Conservation (phyloP, 2,113 vertebrate species). For the Petromus typicus region DNA sequence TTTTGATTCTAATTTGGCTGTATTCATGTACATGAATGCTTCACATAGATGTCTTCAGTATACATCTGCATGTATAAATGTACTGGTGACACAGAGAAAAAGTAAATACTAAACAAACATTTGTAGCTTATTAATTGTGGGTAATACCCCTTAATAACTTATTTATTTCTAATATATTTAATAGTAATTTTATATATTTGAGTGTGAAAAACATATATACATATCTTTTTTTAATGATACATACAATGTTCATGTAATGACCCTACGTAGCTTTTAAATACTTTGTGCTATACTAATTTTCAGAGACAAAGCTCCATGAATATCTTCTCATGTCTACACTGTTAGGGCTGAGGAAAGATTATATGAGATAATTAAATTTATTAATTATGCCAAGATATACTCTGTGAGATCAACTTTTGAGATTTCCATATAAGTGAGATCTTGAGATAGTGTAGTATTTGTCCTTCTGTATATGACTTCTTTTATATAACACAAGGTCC, state of each 20-base stretch:
- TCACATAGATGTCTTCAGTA: background rate
- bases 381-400: background rate
- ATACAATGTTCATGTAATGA: background rate
- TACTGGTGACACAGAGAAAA: background rate
- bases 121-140: background rate
- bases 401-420: background rate
- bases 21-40: background rate
- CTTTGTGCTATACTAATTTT: fast-evolving
- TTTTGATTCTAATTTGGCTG: background rate
- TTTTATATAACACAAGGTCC: background rate
- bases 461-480: background rate
- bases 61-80: background rate
- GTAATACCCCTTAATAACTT: background rate
- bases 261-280: background rate
- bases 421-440: background rate
- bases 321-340: background rate
- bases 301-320: background rate
- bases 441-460: background rate
- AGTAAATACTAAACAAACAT: background rate
- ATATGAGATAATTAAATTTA: background rate
- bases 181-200: background rate
- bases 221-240: background rate
- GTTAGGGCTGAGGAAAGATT: background rate
- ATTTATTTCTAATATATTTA: background rate
- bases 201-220: background rate